Evolutionary conservation across 2,888 invertebrate genomes (phyloP).

Genomic region (Lordiphosa fenestrarum): DNA sequence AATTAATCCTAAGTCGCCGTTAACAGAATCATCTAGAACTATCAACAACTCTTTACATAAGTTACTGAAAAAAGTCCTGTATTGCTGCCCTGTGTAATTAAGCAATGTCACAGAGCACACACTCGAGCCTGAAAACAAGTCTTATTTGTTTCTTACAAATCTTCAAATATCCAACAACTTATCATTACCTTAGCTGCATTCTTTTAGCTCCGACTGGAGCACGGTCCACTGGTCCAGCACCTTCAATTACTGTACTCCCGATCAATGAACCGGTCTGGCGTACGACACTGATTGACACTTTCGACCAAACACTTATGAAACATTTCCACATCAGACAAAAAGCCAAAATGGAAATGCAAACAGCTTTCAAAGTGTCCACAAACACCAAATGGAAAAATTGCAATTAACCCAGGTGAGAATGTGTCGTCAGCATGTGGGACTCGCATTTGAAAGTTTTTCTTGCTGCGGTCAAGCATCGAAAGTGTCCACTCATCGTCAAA

Average conservation of each 20-base stretch:
- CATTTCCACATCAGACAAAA: constrained; percentile 47
- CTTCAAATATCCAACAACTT: no score
- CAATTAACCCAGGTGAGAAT: constrained; percentile 41
- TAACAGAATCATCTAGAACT: no score
- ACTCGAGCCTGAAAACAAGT: no score
- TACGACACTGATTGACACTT: constrained; percentile 49
- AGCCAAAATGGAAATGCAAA: constrained; percentile 52
- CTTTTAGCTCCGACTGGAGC: no score
- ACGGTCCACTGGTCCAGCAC: constrained; percentile 10
- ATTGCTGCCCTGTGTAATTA: no score
- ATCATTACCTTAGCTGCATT: no score
- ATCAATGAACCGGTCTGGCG: constrained; percentile 1
- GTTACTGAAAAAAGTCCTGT: no score
- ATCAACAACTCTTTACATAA: no score
- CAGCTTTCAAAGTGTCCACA: constrained; percentile 47
- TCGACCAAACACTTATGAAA: constrained; percentile 60
- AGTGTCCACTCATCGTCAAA: constrained; percentile 69
- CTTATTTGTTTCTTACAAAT: no score
- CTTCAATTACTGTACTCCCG: constrained; percentile 1
- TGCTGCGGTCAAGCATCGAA: constrained; percentile 36
- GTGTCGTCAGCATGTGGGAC: constrained; percentile 14
- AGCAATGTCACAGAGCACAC: no score
- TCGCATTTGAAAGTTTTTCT: constrained; percentile 14
- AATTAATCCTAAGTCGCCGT: no score
- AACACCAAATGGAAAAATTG: constrained; percentile 46